A percentile compares a stretch with the other conserved stretches of the same genome.
These are phyloP conservation scores for Tetragonula carbonaria DNA, from an alignment of 2,888 invertebrate genomes.

Conservation along the genomic window DNA sequence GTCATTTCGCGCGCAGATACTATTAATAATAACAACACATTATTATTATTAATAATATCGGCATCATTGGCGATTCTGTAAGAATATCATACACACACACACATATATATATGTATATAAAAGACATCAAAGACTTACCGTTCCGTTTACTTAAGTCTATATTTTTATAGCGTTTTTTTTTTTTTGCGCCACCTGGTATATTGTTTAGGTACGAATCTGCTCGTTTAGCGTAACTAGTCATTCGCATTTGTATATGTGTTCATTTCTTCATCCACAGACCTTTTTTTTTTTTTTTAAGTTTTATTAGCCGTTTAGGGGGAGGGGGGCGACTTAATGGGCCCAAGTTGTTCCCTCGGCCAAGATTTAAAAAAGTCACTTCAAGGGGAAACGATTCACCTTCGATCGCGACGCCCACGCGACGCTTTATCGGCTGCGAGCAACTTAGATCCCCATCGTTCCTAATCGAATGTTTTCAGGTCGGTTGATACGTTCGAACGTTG, in stretches of 20 bases:
- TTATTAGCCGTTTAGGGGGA: not conserved
- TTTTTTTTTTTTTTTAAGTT: slow-evolving; percentile 15
- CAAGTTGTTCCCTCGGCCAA: not conserved
- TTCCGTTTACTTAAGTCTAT: slow-evolving; percentile 24
- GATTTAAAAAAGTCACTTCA: slow-evolving; percentile 23
- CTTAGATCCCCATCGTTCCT: slow-evolving; percentile 7
- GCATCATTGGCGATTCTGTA: slow-evolving; percentile 4
- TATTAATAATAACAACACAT: not conserved
- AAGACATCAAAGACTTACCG: slow-evolving; percentile 29
- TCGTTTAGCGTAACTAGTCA: slow-evolving; percentile 47
- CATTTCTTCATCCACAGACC: not conserved
- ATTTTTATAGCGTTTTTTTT: slow-evolving; percentile 21
- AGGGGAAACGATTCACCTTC: slow-evolving; percentile 10
- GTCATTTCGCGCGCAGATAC: not conserved
- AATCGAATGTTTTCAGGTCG: slow-evolving; percentile 14
- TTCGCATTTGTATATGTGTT: slow-evolving; percentile 32
- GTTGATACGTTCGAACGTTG: not conserved
- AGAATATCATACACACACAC: slow-evolving; percentile 1
- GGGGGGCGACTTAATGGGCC: not conserved
- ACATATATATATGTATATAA: not conserved
- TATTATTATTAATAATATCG: slow-evolving; percentile 17
- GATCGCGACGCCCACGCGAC: slow-evolving; percentile 19
- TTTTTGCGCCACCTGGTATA: slow-evolving; percentile 36
- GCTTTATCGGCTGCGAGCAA: slow-evolving; percentile 23
- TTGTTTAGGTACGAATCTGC: slow-evolving; percentile 22